A percentile compares a stretch with the other conserved stretches of the same genome.
Conservation (phyloP, 2,888 invertebrate genomes). For the Calameuta idolon region DNA sequence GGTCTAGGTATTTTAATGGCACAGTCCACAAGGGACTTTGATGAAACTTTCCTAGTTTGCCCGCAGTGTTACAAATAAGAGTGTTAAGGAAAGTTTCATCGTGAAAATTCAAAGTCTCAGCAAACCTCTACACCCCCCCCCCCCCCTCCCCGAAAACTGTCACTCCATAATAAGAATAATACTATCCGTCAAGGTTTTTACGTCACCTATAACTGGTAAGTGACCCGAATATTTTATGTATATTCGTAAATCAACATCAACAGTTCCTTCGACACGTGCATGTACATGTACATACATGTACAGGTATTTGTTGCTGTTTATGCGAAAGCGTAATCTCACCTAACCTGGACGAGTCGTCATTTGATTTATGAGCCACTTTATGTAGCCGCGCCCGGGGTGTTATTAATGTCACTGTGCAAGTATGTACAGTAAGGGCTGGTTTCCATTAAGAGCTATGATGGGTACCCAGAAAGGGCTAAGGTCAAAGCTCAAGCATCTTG, state of each 20-base stretch:
- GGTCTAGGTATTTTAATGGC: neutral
- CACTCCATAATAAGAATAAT: neutral
- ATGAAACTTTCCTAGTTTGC: neutral
- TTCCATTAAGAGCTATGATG: neutral
- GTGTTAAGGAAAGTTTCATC: neutral
- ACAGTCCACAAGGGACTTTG: neutral
- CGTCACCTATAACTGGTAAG: neutral
- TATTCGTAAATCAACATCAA: neutral
- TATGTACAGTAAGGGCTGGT: neutral
- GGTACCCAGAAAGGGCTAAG: neutral
- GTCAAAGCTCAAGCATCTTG: neutral
- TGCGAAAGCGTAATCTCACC: neutral
- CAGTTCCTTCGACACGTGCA: too few relatives aligned
- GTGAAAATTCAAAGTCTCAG: neutral
- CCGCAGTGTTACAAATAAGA: neutral
- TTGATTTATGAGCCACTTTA: neutral
- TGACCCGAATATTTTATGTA: neutral
- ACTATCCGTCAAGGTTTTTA: too few relatives aligned
- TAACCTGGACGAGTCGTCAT: neutral
- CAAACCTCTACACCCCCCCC: neutral
- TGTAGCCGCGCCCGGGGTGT: neutral
- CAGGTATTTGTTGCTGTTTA: neutral
- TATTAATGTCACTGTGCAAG: neutral
- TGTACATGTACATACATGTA: too few relatives aligned
- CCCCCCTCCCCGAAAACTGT: fast-evolving